phyloP scores from a whole-genome alignment of 2,797 vertebrate species.

The Coluber constrictor region DNA sequence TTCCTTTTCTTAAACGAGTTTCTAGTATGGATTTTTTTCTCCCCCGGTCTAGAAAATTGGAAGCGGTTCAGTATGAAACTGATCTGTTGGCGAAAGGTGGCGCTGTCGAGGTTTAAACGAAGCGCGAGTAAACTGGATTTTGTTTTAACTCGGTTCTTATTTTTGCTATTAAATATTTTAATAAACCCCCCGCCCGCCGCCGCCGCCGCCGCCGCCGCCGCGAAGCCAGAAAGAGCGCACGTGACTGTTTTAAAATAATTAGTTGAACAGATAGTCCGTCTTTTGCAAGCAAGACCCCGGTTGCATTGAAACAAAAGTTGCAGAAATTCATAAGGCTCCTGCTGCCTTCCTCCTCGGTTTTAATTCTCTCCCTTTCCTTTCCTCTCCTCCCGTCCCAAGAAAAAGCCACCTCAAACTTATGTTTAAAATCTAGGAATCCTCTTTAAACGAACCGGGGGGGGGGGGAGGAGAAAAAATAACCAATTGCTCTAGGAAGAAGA shows the following conservation, averaged over 20 bases:
- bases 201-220: not conserved
- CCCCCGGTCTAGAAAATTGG: slow-evolving; percentile 32
- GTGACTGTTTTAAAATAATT: not conserved
- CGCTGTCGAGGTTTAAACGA: slow-evolving; percentile 88
- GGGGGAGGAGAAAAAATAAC: not conserved
- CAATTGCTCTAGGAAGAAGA: slow-evolving; percentile 4
- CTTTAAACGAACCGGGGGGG: not conserved
- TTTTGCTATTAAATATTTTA: not conserved
- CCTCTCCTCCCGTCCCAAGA: not conserved
- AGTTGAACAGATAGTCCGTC: not conserved
- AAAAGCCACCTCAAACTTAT: not conserved
- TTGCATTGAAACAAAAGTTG: not conserved
- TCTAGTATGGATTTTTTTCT: not conserved
- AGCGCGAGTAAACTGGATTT: slow-evolving; percentile 44
- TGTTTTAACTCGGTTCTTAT: not conserved
- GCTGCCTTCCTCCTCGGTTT: not conserved
- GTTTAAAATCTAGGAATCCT: not conserved
- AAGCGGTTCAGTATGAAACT: slow-evolving; percentile 57
- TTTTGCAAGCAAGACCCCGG: not conserved
- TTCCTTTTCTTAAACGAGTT: not conserved
- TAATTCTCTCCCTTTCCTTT: not conserved
- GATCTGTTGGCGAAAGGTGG: slow-evolving; percentile 86
- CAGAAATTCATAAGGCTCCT: not conserved
- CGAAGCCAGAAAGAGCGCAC: not conserved
- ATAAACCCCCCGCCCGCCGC: no score